Evolutionary conservation across 2,888 invertebrate species (phyloP), one percentile per base, ranked within the genome.

Genomic region (Stenichneumon culpator): DNA sequence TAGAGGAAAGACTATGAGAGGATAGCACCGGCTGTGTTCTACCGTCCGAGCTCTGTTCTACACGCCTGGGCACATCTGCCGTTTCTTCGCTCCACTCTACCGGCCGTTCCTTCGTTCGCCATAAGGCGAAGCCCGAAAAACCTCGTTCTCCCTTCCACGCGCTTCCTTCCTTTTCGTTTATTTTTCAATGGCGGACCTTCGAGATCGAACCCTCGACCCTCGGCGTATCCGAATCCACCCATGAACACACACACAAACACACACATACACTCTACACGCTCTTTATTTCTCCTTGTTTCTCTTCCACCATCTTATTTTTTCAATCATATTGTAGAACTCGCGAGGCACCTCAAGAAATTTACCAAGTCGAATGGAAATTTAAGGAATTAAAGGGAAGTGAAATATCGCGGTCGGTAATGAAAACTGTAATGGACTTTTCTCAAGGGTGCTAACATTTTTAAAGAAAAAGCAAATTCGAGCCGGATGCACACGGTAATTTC

Each of bases 91-190:
- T 25, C 72, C 68, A 78, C 83, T 54, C 79, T 80, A 73, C 54
- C 83, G 75, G 75, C 79, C 74, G 73, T 70, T 83, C 72, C 73
- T 77, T 80, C 80, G 69, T 88, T 91, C 88, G 92, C 91, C 92
- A 91, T 92, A 91, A 89, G 91, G 92, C 90, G 88, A 90, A 88
- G 86, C 88, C 90, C 60, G 90, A 92, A 91, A 91, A 91, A 90
- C 91, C 88, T 89, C 88, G 88, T 86, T 87, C 88, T 88, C 88
- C 87, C 85, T 79, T 60, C 81, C 77, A 75, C 73, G 25, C 50
- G 39, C 77, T 74, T 82, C 77, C 77, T 67, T 47, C 44, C 25
- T 69, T 44, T 80, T 80, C 73, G 68, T 77, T 85, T 83, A 79
- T 79, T 65, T 65, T 44, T 47, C 79, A 86, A 83, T 86, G 86